phyloP scores from a whole-genome alignment of 2,888 invertebrate species.

The Podotricha telesiphe region DNA sequence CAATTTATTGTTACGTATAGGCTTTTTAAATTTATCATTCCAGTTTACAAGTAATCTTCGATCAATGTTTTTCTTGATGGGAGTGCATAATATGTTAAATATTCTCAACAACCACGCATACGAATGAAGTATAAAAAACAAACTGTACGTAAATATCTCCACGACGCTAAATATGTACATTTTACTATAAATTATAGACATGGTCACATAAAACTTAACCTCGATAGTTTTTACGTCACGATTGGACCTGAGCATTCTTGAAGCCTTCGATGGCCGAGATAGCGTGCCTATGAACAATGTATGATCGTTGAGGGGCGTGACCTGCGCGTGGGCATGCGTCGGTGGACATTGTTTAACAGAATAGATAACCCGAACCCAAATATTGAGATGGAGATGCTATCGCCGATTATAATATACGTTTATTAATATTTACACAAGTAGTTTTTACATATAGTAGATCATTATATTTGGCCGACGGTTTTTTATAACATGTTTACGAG shows the following conservation, averaged over 20 bases:
- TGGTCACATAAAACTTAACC: constrained; percentile 39
- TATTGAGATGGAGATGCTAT: constrained; percentile 74
- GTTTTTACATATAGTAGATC: constrained; percentile 46
- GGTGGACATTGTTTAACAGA: constrained; percentile 77
- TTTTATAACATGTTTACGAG: constrained; percentile 36
- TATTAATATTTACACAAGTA: constrained; percentile 76
- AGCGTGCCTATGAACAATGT: constrained; percentile 60
- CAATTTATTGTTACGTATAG: constrained; percentile 16
- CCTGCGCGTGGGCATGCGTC: constrained; percentile 72
- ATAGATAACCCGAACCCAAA: constrained; percentile 68
- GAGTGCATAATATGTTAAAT: background rate
- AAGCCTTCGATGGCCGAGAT: constrained; percentile 63
- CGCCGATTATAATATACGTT: constrained; percentile 78
- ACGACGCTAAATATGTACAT: constrained; percentile 31
- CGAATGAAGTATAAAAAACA: background rate
- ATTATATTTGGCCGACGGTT: constrained; percentile 45
- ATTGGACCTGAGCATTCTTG: constrained; percentile 51
- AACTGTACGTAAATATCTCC: constrained; percentile 14
- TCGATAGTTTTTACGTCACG: constrained; percentile 42
- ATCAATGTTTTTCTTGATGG: constrained; percentile 3
- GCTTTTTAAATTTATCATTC: constrained; percentile 11
- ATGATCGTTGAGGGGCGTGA: constrained; percentile 65
- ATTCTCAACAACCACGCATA: background rate
- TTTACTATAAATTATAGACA: constrained; percentile 36
- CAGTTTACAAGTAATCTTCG: constrained; percentile 7